Conservation (phyloP, 2,113 vertebrate genomes). For the Bothrops jararaca region DNA sequence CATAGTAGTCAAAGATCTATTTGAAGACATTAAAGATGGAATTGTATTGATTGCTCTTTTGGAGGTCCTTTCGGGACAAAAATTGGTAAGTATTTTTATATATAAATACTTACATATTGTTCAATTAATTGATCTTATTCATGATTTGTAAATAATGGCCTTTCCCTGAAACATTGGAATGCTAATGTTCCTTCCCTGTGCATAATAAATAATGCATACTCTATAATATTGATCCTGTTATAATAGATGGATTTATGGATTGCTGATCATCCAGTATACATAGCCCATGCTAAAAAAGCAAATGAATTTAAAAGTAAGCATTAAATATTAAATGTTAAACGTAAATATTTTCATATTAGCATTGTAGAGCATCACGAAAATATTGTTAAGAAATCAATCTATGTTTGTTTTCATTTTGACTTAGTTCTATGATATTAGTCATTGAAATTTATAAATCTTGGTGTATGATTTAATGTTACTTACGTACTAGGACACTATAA, state of each 20-base stretch:
- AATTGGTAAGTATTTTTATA: conserved; percentile 77
- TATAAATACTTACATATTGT: background rate
- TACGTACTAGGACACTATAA: background rate
- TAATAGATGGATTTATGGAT: background rate
- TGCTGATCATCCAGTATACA: background rate
- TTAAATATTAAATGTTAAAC: too few species aligned
- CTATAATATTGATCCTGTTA: background rate
- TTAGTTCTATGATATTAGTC: background rate
- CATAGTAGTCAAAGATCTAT: conserved; percentile 85
- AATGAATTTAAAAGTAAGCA: background rate
- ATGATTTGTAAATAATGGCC: background rate
- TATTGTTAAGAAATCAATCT: background rate
- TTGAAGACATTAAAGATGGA: conserved; percentile 95
- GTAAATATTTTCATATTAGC: background rate
- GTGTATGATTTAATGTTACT: background rate
- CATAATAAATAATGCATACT: background rate
- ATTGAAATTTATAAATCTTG: background rate
- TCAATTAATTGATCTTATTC: background rate
- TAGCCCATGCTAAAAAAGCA: background rate
- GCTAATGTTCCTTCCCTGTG: background rate
- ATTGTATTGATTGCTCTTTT: conserved; percentile 86
- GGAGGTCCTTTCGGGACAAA: conserved; percentile 90
- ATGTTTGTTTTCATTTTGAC: background rate
- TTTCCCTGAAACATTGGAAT: background rate
- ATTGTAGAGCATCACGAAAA: background rate